Evolutionary conservation across 2,888 invertebrate species (phyloP).

Genomic region (Aporophyla lueneburgensis): DNA sequence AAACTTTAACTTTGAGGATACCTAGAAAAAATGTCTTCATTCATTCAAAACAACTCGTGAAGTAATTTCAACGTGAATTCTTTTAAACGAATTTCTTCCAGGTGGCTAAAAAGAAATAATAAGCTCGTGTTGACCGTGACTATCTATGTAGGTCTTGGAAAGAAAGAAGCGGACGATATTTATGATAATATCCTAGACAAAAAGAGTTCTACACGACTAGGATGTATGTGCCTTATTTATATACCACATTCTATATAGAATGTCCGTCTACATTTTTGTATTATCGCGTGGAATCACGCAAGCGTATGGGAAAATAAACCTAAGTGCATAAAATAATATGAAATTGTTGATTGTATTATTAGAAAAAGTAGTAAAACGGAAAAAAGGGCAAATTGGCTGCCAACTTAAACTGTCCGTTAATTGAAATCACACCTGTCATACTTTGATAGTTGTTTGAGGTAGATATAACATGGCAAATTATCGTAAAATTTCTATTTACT

Average conservation of each 20-base stretch:
- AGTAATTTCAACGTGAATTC: neutral
- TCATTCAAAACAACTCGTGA: neutral
- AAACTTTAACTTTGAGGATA: no score
- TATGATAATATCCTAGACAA: slow-evolving; percentile 66
- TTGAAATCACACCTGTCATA: neutral
- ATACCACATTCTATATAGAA: slow-evolving; percentile 64
- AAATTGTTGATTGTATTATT: neutral
- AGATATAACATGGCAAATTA: neutral
- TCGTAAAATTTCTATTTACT: neutral
- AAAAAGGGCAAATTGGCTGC: neutral
- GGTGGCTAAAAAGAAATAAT: slow-evolving; percentile 33
- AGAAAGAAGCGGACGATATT: slow-evolving; percentile 57
- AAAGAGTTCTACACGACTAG: slow-evolving; percentile 56
- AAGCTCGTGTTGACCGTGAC: slow-evolving; percentile 46
- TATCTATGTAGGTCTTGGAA: slow-evolving; percentile 45
- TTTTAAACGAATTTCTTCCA: slow-evolving; percentile 17
- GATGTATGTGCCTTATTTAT: slow-evolving; percentile 67
- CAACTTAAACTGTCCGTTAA: no score
- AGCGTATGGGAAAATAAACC: slow-evolving; percentile 73
- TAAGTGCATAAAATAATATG: slow-evolving; percentile 9
- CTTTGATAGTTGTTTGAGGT: neutral
- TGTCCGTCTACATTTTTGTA: slow-evolving; percentile 73
- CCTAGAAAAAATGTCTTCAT: neutral
- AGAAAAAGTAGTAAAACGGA: no score
- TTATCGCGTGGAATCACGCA: slow-evolving; percentile 74